Conservation (phyloP, 2,113 vertebrate genomes). For the Sigmodon hispidus region DNA sequence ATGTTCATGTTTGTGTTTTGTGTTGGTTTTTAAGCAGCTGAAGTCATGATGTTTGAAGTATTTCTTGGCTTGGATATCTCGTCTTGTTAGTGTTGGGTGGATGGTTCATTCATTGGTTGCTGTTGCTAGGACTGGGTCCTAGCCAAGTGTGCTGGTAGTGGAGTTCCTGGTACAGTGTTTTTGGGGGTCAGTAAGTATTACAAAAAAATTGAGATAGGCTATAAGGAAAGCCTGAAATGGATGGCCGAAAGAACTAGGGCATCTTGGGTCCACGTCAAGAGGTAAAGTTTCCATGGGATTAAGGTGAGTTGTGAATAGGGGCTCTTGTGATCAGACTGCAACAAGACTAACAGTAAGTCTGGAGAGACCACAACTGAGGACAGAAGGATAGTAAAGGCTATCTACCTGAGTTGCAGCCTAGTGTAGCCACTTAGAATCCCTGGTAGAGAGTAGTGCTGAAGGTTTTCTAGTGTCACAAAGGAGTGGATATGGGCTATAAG, state of each 20-base stretch:
- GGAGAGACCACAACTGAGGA: background rate
- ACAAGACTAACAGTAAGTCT: background rate
- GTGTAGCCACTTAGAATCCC: background rate
- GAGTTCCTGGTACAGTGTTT: background rate
- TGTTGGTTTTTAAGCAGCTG: background rate
- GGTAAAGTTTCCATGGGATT: background rate
- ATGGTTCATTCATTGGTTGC: background rate
- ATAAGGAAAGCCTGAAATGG: background rate
- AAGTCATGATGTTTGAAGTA: background rate
- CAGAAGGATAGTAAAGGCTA: background rate
- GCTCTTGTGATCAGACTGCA: background rate
- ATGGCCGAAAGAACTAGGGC: background rate
- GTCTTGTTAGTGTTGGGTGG: background rate
- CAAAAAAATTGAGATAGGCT: background rate
- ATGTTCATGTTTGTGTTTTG: background rate
- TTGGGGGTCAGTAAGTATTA: background rate
- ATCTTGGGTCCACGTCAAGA: background rate
- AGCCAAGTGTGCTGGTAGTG: background rate
- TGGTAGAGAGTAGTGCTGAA: background rate
- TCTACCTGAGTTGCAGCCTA: background rate
- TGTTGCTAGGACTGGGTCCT: background rate
- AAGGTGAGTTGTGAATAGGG: background rate
- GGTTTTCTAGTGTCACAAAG: background rate
- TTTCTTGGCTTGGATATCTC: background rate
- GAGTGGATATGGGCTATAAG: background rate